Conservation (phyloP, 2,113 vertebrate species). For the Psittacara wagleri region DNA sequence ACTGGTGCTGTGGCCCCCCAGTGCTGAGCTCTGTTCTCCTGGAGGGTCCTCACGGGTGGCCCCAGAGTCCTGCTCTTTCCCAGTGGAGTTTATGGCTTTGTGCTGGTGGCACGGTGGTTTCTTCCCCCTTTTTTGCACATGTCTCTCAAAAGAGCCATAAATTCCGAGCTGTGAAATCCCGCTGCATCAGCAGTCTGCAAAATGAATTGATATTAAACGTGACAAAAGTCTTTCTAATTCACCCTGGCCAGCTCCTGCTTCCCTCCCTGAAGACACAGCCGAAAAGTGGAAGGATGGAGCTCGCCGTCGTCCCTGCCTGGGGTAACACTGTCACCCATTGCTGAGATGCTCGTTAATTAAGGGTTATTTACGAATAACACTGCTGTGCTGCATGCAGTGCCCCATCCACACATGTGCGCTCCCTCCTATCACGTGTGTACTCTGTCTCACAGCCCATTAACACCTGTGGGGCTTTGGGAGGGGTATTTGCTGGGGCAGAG, state of each 20-base stretch:
- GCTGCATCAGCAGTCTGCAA: constrained; percentile 85
- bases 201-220: constrained; percentile 88
- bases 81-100: constrained; percentile 23
- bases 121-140: constrained; percentile 75
- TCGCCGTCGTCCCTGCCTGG: constrained; percentile 1
- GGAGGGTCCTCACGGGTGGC: not conserved
- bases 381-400: not conserved
- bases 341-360: constrained; percentile 32
- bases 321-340: not conserved
- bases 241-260: constrained; percentile 67
- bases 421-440: rapidly evolving
- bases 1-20: rapidly evolving
- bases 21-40: not conserved
- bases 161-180: constrained; percentile 79
- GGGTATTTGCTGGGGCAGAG: not conserved
- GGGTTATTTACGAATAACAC: constrained; percentile 62
- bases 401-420: rapidly evolving
- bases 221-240: constrained; percentile 85
- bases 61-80: not conserved
- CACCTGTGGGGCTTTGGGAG: rapidly evolving
- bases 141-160: constrained; percentile 86
- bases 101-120: constrained; percentile 82
- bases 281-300: constrained; percentile 48
- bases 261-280: not conserved
- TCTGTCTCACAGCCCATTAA: rapidly evolving